phyloP scores from a whole-genome alignment of 2,888 invertebrate genomes.

The Ecliptopera silaceata region DNA sequence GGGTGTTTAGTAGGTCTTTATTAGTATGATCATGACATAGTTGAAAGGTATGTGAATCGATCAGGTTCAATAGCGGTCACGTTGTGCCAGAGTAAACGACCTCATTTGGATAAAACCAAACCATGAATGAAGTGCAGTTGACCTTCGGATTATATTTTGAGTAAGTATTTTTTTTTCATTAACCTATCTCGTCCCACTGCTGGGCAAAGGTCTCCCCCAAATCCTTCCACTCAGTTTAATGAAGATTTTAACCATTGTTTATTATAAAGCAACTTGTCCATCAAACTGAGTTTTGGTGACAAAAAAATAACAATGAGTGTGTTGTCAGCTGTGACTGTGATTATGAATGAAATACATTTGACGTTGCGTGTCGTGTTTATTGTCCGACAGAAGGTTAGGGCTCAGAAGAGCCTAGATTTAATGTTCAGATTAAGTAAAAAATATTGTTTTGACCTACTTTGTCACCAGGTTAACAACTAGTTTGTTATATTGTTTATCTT shows the following conservation, averaged over 20 bases:
- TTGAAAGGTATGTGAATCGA: background rate
- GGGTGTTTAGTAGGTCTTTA: conserved; percentile 4
- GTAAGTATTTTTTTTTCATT: background rate
- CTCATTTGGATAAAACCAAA: background rate
- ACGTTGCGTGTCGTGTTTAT: conserved; percentile 46
- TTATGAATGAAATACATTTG: conserved; percentile 42
- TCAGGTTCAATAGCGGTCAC: background rate
- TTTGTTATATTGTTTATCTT: no score
- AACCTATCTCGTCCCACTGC: no score
- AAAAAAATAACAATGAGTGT: conserved; percentile 37
- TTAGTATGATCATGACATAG: conserved; percentile 9
- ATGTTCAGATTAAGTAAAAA: conserved; percentile 2
- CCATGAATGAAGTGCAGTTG: background rate
- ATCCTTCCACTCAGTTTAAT: no score
- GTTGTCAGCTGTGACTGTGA: conserved; percentile 6
- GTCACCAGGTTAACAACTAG: background rate
- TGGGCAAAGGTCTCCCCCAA: no score
- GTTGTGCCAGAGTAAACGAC: background rate
- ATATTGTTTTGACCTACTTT: conserved; percentile 8
- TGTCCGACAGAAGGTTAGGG: conserved; percentile 24
- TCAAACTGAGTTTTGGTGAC: conserved; percentile 31
- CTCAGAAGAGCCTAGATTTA: conserved; percentile 18
- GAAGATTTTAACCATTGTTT: conserved; percentile 6
- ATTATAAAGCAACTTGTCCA: conserved; percentile 23
- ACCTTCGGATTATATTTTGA: conserved; percentile 5